Conservation (phyloP, 1,140 invertebrate species). For the Melitaea cinxia region DNA sequence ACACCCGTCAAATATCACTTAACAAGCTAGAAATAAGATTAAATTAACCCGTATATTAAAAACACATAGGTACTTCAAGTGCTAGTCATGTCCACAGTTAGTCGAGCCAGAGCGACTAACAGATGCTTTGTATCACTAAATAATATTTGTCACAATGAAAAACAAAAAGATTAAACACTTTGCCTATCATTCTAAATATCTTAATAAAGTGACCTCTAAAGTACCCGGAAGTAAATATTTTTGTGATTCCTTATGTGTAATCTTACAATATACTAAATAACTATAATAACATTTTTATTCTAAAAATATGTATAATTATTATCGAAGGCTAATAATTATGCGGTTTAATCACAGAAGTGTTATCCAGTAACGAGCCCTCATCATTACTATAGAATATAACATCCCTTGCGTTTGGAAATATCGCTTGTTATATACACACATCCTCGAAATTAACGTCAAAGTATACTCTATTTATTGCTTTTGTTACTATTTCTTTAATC, state of each 20-base stretch:
- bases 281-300: conserved; percentile 81
- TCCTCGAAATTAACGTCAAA: conserved; percentile 77
- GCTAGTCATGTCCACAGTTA: too few species aligned
- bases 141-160: conserved; percentile 66
- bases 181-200: conserved; percentile 73
- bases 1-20: conserved; percentile 64
- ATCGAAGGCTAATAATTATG: conserved; percentile 80
- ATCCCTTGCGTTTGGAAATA: conserved; percentile 49
- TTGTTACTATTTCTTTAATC: conserved; percentile 73
- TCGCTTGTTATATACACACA: conserved; percentile 63
- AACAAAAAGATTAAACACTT: conserved; percentile 78
- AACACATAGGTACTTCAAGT: conserved; percentile 50
- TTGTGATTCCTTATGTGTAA: conserved; percentile 77
- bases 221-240: conserved; percentile 76
- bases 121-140: too few species aligned
- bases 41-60: conserved; percentile 71
- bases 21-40: conserved; percentile 69
- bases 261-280: conserved; percentile 79
- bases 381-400: conserved; percentile 71
- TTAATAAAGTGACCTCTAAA: conserved; percentile 76
- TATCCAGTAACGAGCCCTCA: conserved; percentile 78
- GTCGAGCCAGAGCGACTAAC: too few species aligned
- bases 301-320: conserved; percentile 82
- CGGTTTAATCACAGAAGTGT: conserved; percentile 81
- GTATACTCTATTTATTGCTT: conserved; percentile 82